phyloP scores from a whole-genome alignment of 2,888 invertebrate genomes.

The Leptinotarsa tumamoca region DNA sequence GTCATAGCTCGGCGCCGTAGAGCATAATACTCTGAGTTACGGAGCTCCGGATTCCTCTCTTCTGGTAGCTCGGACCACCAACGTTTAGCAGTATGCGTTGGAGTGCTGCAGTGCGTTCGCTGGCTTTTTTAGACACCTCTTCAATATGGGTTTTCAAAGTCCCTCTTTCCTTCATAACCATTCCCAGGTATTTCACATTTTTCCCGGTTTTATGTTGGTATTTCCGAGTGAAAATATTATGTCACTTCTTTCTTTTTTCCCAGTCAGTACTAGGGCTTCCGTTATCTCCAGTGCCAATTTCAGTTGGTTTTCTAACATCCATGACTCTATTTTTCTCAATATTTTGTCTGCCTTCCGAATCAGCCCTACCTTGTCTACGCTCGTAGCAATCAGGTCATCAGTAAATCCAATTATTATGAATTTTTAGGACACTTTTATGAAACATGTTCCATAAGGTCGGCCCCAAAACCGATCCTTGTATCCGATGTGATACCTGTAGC shows the following conservation, averaged over 20 bases:
- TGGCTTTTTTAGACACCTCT: background rate
- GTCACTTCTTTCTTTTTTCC: background rate
- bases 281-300: slow-evolving; percentile 9
- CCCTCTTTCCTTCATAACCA: too few relatives aligned
- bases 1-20: slow-evolving; percentile 36
- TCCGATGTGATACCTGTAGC: background rate
- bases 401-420: too few relatives aligned
- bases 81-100: slow-evolving; percentile 26
- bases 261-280: slow-evolving; percentile 8
- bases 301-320: background rate
- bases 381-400: too few relatives aligned
- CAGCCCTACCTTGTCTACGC: too few relatives aligned
- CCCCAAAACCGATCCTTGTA: background rate
- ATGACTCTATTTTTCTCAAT: too few relatives aligned
- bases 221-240: background rate
- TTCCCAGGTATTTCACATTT: background rate
- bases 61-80: slow-evolving; percentile 20
- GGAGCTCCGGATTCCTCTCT: background rate
- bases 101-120: background rate
- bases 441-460: background rate
- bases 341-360: too few relatives aligned
- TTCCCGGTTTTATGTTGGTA: background rate
- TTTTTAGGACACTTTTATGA: too few relatives aligned
- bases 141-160: background rate
- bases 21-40: slow-evolving; percentile 1